Base-by-base conservation (phyloP, 37 sponge, comb jelly and placozoan genomes). In the Amphimedon queenslandica region DNA sequence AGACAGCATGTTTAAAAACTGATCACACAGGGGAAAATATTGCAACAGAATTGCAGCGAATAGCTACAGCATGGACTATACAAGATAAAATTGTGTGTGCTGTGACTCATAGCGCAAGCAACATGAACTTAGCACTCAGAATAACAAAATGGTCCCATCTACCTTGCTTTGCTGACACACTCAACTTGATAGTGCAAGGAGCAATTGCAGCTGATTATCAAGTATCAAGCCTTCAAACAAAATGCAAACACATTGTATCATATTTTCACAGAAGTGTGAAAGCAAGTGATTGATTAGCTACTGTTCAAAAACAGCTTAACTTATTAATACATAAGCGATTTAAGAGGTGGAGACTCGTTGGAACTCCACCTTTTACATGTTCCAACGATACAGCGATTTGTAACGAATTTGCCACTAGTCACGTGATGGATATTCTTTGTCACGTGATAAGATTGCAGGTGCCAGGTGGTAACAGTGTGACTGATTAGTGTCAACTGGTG, bases 101-200 rank as follows among this genome's bases (percentile, higher is more conserved):
- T 10, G 64, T 63, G 8, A 63, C 64, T 30, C 24, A 63, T 16
- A 63, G 21, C 21, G 64, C 20, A 21, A 10, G 8, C 6, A 63
- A 63, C 20, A 63, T 63, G 10, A 25, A n/a, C 8, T 16, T 28
- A 63, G 64, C 64, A 30, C 8, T 63, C 10, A 6, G 64, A 63
- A 21, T 63, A n/a, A 63, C n/a, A n/a, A n/a, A 25, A 25, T n/a
- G 10, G 64, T 10, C 28, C 8, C 64, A 63, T 63, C 8, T 63
- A 30, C 31, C 28, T 10, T 63, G 64, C 64, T 63, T 63, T 63
- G 64, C 64, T 28, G 24, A 63, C 31, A 63, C 64, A 30, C 64
- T 63, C 10, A 63, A 63, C 20, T 25, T 63, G 10, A 25, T 63
- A 30, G 64, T 63, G 31, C 64, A 63, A 25, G 20, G 21, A 21